Base-by-base conservation (phyloP, 2,888 invertebrate species). In the Loripinus fragilis region DNA sequence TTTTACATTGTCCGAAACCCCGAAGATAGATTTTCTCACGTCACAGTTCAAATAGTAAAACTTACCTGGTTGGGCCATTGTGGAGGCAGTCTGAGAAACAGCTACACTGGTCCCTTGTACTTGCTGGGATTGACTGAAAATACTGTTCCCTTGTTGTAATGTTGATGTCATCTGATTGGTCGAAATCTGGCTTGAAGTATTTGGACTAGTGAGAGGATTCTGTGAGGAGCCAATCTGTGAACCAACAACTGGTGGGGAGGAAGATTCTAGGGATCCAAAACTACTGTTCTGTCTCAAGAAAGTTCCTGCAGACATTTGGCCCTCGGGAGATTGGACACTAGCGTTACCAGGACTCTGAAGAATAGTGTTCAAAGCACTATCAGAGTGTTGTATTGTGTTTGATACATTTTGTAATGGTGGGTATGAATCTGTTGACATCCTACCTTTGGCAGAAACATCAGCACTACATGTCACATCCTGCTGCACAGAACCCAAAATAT, bases 221-320 rank as follows among this genome's bases (percentile, higher is more conserved):
- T 60, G 60, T 23, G 55, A 5, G 30, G 60, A 33, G 1, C 2
- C 2, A 7, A 7, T 20, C 30, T 12, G 30, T 5, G 7, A 33
- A 33, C 8, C 33, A 33, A 12, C 33, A 7, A 33, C 8, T 33
- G 12, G 15, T 17, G 60, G 20, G 1, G 30, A 33, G 15, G 60
- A 2, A 20, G 45, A 12, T 20, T 45, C 45, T 20, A 52, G 1
- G 12, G 52, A 60, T 33, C n/a, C 33, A 8, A 60, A 60, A 23
- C 60, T 60, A 60, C 60, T 60, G 60, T 60, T 60, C 3, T 28
- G 30, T 20, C 60, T 60, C 38, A 38, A 8, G 2, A 60, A 60
- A 23, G 23, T 20, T 8, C 25, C 25, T 25, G 10, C 23, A 52
- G 52, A 5, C 17, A 60, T 60, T 20, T 60, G 60, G 3, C 33